phyloP scores from a whole-genome alignment of 2,888 invertebrate genomes.

The Eremobia ochroleuca region DNA sequence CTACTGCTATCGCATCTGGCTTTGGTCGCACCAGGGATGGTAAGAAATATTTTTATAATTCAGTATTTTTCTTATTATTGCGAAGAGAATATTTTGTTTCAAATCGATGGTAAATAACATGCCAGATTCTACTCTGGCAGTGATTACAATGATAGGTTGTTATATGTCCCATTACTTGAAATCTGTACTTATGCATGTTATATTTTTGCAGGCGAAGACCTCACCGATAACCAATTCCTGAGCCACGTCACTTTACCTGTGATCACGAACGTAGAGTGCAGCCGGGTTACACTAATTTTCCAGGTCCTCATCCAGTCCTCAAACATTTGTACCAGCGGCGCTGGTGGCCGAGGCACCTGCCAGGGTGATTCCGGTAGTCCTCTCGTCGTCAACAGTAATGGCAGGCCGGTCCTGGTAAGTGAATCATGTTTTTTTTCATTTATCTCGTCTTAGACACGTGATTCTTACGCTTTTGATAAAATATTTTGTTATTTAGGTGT shows the following conservation, averaged over 20 bases:
- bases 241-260: slow-evolving; percentile 40
- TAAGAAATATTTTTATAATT: slow-evolving; percentile 41
- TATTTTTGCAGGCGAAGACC: slow-evolving; percentile 17
- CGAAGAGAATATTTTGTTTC: not conserved
- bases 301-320: slow-evolving; percentile 31
- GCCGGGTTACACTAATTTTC: slow-evolving; percentile 36
- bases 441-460: not conserved
- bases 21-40: slow-evolving; percentile 71
- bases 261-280: slow-evolving; percentile 32
- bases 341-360: slow-evolving; percentile 73
- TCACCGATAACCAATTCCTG: slow-evolving; percentile 28
- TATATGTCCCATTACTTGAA: not conserved
- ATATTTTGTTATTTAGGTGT: not conserved
- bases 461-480: too few relatives aligned
- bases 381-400: slow-evolving; percentile 69
- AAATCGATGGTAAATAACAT: not conserved
- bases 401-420: slow-evolving; percentile 71
- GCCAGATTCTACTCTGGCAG: not conserved
- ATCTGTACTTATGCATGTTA: not conserved
- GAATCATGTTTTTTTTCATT: not conserved
- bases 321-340: slow-evolving; percentile 77
- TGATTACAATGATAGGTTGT: not conserved
- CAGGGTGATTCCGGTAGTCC: slow-evolving; percentile 84
- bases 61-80: not conserved
- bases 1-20: slow-evolving; percentile 72